phyloP scores from a whole-genome alignment of 1,140 invertebrate genomes.

The Leptonema lineaticorne region DNA sequence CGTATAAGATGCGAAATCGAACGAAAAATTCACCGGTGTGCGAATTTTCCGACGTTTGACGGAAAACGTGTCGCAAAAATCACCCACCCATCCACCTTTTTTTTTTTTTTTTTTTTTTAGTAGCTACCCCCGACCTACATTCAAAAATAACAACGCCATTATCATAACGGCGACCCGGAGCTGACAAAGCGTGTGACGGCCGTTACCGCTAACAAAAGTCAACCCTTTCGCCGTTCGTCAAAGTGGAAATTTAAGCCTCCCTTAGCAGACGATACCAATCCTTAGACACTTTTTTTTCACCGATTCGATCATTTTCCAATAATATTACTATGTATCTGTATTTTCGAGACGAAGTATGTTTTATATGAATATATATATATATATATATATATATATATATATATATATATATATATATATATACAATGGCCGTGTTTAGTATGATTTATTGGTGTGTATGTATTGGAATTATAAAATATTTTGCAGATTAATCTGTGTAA shows the following conservation, averaged over 20 bases:
- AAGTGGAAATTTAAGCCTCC: too few species aligned
- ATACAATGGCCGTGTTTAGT: too few species aligned
- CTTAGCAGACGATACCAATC: background rate
- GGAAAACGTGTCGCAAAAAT: background rate
- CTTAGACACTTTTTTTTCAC: too few species aligned
- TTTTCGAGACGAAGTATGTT: too few species aligned
- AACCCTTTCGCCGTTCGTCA: slow-evolving; percentile 1
- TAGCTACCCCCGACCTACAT: background rate
- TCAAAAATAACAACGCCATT: slow-evolving; percentile 2
- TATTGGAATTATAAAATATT: too few species aligned
- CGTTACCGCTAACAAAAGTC: background rate
- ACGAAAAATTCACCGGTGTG: background rate
- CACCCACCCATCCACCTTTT: too few species aligned
- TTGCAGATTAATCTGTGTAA: too few species aligned
- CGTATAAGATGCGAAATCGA: background rate
- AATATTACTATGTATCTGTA: too few species aligned
- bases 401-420: too few species aligned
- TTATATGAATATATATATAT: background rate
- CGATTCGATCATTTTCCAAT: too few species aligned
- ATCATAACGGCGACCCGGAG: background rate
- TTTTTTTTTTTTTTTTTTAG: too few species aligned
- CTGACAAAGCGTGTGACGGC: background rate
- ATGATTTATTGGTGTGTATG: too few species aligned
- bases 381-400: background rate
- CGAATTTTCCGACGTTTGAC: background rate